A percentile compares a stretch with the other conserved stretches of the same genome.
phyloP scores from a whole-genome alignment of 2,113 vertebrate genomes.

The Cryptomyrus ogoouensis region DNA sequence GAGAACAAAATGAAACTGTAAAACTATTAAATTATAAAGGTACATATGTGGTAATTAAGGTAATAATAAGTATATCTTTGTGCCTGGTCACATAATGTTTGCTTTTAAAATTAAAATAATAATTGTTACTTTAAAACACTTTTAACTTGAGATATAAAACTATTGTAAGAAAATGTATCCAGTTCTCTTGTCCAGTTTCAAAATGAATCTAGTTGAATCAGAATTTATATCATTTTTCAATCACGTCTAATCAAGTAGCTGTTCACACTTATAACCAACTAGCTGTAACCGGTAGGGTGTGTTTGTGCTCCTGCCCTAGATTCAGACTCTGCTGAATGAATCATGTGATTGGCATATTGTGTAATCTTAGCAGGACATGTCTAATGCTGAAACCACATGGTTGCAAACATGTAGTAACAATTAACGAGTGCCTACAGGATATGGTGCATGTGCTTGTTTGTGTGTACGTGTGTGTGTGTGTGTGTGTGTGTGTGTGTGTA shows the following conservation, averaged over 20 bases:
- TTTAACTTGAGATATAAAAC: background rate
- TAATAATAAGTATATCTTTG: background rate
- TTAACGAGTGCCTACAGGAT: conserved; percentile 34
- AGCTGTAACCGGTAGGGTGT: background rate
- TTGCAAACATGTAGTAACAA: conserved; percentile 60
- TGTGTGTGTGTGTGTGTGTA: background rate
- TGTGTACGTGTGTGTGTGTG: background rate
- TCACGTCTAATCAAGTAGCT: background rate
- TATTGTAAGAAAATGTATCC: background rate
- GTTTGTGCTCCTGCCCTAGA: conserved; percentile 45
- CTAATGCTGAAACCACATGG: conserved; percentile 63
- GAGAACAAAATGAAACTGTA: background rate
- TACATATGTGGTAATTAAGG: background rate
- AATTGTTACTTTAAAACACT: background rate
- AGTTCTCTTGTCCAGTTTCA: background rate
- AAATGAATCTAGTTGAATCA: background rate
- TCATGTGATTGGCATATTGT: conserved; percentile 51
- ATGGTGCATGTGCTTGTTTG: background rate
- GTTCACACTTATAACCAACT: conserved; percentile 4
- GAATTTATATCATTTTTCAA: background rate
- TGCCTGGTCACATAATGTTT: background rate
- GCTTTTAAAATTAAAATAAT: background rate
- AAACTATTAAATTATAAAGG: background rate
- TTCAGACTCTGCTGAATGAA: conserved; percentile 49
- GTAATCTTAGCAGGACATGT: conserved; percentile 46